These are phyloP conservation scores for Ceratothoa steindachneri DNA, from an alignment of 2,888 invertebrate genomes.

Conservation along the genomic window DNA sequence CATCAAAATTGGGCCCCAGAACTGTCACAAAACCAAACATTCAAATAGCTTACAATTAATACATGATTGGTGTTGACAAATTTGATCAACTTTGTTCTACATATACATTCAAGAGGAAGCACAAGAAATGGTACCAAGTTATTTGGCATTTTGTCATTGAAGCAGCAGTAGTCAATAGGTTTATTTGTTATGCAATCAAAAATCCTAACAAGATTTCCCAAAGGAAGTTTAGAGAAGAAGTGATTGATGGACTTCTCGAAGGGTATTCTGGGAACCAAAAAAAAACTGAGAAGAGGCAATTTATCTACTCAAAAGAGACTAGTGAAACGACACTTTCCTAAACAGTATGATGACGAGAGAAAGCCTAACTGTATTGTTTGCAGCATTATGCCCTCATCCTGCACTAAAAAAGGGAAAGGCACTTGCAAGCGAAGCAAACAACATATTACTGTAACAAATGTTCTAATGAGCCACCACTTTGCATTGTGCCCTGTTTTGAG, in stretches of 20 bases:
- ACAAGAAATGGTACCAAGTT: background rate
- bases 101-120: background rate
- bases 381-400: background rate
- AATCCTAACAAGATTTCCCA: background rate
- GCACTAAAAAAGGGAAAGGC: background rate
- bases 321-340: background rate
- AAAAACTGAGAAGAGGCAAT: background rate
- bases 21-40: background rate
- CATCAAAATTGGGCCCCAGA: background rate
- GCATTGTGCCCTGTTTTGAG: background rate
- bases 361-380: background rate
- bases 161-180: background rate
- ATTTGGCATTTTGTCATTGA: background rate
- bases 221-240: background rate
- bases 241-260: background rate
- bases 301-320: background rate
- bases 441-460: background rate
- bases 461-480: background rate
- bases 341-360: background rate
- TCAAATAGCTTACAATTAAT: background rate
- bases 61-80: background rate
- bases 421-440: background rate
- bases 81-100: background rate
- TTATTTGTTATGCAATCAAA: background rate
- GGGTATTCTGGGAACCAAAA: background rate